Evolutionary conservation across 2,888 invertebrate genomes (phyloP), one percentile per base, ranked within the genome.

Genomic region (Apotomis betuletana): DNA sequence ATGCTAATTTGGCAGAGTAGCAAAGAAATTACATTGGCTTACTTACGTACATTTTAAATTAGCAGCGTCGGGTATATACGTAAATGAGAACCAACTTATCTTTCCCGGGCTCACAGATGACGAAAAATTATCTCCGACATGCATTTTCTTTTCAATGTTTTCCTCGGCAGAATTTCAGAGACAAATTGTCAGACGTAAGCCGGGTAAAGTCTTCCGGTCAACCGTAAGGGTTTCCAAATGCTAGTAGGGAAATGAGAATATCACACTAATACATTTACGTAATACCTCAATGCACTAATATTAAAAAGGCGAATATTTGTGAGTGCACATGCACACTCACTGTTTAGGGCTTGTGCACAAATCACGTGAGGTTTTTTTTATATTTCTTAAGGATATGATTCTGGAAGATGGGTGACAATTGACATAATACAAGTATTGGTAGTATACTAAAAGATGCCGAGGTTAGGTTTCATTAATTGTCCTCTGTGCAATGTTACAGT

Each of bases 91-190:
- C 49, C 8, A 51, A 54, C 58, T 59, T 59, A 46, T 72, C 63
- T 54, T 63, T 49, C 65, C 62, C 36, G 59, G 58, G 54, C 58
- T 72, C 68, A 72, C 58, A 63, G 63, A 61, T 61, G 71, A 52
- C 72, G 67, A 68, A 52, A 63, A 72, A 72, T 68, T 68, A 63
- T 68, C 62, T 63, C 67, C 54, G 46, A 70, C 67, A 72, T 59
- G 72, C 67, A 72, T 68, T 63, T 46, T 58, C 62, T 72, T 54
- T 62, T 63, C 52, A 52, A 72, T 63, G 72, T 72, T 68, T 72
- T 67, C 38, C 63, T 68, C 67, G 15, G 5, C 41, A 41, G 60
- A 51, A 61, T 67, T 63, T 27, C 44, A 38, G 72, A 59, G 67
- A 72, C 62, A 71, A 71, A 58, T 71, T 67, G 58, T 58, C 52